Percentiles rank a stretch among this genome's conserved stretches.
Evolutionary conservation across 2,113 vertebrate species (phyloP).

Genomic region (Eonycteris spelaea): DNA sequence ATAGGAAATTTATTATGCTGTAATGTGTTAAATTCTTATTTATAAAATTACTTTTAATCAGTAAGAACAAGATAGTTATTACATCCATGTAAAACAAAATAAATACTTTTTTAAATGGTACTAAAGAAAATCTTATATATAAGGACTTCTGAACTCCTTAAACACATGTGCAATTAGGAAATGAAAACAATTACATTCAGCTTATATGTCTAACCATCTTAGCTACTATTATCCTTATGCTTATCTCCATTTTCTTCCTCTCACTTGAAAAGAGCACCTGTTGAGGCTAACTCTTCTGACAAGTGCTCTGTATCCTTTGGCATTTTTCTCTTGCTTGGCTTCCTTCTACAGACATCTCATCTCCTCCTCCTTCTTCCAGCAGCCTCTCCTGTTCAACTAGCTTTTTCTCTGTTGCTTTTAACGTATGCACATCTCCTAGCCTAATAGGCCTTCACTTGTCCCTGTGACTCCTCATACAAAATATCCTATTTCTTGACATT

Average conservation of each 20-base stretch:
- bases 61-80: conserved; percentile 2
- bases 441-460: not conserved
- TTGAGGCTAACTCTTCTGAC: not conserved
- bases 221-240: not conserved
- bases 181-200: not conserved
- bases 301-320: not conserved
- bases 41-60: conserved; percentile 16
- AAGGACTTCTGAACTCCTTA: not conserved
- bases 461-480: not conserved
- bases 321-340: not conserved
- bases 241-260: not conserved
- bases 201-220: not conserved
- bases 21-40: conserved; percentile 13
- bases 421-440: not conserved
- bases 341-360: not conserved
- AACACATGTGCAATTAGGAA: not conserved
- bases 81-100: not conserved
- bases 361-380: not conserved
- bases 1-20: not conserved
- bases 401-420: not conserved
- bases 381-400: not conserved
- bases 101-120: not conserved
- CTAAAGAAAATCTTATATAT: not conserved
- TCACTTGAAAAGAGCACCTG: not conserved
- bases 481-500: conserved; percentile 8